Base-by-base conservation (phyloP, 2,113 vertebrate species). In the Tychaedon coryphoeus region DNA sequence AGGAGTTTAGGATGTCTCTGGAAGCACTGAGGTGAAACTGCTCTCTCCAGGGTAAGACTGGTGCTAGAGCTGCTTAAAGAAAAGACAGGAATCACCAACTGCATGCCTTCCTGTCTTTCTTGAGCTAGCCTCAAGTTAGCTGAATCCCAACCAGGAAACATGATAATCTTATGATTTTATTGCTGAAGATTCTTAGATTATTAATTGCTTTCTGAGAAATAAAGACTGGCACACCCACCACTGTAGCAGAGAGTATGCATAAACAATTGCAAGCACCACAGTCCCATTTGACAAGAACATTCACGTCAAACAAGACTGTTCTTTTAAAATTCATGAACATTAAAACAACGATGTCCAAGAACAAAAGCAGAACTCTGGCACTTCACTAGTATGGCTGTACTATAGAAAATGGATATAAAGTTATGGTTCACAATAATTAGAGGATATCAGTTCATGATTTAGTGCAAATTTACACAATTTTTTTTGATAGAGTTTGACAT, bases 401-500 rank as follows among this genome's bases (percentile, higher is more conserved):
- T 64, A 17, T 7, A 82, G 19, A 61, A 45, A 85, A 19, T 2
- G 0, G 22, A 45, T 29, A 42, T 19, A 45, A 85, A 64, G 10
- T n/a, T 82, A 56, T 36, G 38, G 65, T 38, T 87, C 57, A 64
- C 12, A 31, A 12, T 48, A 45, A 43, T 61, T 56, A 64, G 36
- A 43, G 47, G 4, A 84, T n/a, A 81, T 6, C 0, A 2, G 4
- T 48, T 29, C 20, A n/a, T 47, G 10, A 50, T 61, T 88, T 61
- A 58, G 28, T 6, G 29, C 4, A 8, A 54, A 16, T 31, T 53
- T 31, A 19, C 10, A 53, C 17, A 17, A 28, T 17, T 61, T 72
- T 88, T 78, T n/a, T 23, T 10, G 43, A 61, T 61, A 23, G 47
- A n/a, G 31, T 85, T 67, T 86, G 71, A 76, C 38, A 90, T 96